Base-by-base conservation (phyloP, 2,113 vertebrate genomes). In the Microtus montanus region DNA sequence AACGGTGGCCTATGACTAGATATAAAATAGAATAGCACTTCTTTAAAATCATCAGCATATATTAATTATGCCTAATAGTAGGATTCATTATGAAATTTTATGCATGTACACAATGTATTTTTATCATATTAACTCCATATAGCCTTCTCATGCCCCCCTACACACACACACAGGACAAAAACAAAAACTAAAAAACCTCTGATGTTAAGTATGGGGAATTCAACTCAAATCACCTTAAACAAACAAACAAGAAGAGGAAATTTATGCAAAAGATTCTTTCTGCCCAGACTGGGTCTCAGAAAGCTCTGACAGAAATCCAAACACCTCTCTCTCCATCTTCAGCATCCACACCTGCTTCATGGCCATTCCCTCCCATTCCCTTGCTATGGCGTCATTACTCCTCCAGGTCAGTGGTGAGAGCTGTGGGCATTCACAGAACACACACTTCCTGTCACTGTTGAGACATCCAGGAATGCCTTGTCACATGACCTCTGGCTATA, bases 281-380 rank as follows among this genome's bases (percentile, higher is more conserved):
- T 54, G 20, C 24, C 54, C 14, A 10, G 15, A 15, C 0, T 83
- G 84, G 13, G 24, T 66, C 84, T 94, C 71, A 85, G 89, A 44
- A 73, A 80, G 30, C 19, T 90, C 87, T 47, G 91, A 73, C 38
- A 75, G 54, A 95, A 93, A 87, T 41, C 33, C 54, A 91, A 90
- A 86, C 0, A 1, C 9, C 58, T 80, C 79, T 84, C 79, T 82
- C 47, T 95, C 33, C 44, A 41, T 41, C 82, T 89, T 80, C 58
- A 73, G 30, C 14, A 30, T 49, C 49, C 61, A 64, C 26, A n/a
- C 17, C 38, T 47, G 58, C 26, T 22, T 9, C 2, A 12, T 7
- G 19, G 49, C 52, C 73, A 19, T 61, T 61, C 54, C 44, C 68
- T 68, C 61, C 33, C 58, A 7, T 20, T 44, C 41, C 78, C 49